Evolutionary conservation across 2,888 invertebrate genomes (phyloP), one percentile per base, ranked within the genome.

Genomic region (Oscheius sp.): DNA sequence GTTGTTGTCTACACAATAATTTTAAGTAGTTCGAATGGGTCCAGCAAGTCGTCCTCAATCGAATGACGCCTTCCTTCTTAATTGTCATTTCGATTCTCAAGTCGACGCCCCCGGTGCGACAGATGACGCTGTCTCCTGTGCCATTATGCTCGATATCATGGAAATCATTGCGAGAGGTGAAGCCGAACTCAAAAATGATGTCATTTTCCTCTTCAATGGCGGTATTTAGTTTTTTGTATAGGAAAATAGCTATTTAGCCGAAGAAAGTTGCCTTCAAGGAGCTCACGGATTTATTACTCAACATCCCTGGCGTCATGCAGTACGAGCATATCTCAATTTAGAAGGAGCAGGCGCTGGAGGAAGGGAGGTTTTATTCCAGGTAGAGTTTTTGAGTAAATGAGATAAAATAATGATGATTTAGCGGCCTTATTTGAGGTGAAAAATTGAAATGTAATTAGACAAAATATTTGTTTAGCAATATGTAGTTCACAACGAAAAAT

Each of bases 271-370:
- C 85, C 89, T 93, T 88, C 92, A 93, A 74, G 92, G 91, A 12
- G 92, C 93, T 66, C 94, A 95, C 89, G 94, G 93, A 44, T 94
- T 94, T 88, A 92, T 95, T 86, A 93, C 93, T 2, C 91, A 92
- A 82, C 95, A 95, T 88, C 90, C 90, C 14, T 95, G 94, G 95
- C 91, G 93, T 0, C 89, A 90, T 70, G 90, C 91, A 72, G 90
- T 72, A 47, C 90, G 90, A 56, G 91, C 92, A 0, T 91, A 95
- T 70, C 90, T 96, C 62, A 96, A 96, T 87, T 87, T 96, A 77
- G 96, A 96, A 86, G 92, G 94, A 0, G 93, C 92, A 59, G 96
- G 96, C 0, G 92, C 92, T 84, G 95, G 95, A 33, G 95, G 95
- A 0, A 91, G 93, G 68, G 93, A 95, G 80, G 90, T 92, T 64